These are phyloP conservation scores for Crocidura indochinensis DNA, from an alignment of 2,797 vertebrate genomes.

Conservation along the genomic window DNA sequence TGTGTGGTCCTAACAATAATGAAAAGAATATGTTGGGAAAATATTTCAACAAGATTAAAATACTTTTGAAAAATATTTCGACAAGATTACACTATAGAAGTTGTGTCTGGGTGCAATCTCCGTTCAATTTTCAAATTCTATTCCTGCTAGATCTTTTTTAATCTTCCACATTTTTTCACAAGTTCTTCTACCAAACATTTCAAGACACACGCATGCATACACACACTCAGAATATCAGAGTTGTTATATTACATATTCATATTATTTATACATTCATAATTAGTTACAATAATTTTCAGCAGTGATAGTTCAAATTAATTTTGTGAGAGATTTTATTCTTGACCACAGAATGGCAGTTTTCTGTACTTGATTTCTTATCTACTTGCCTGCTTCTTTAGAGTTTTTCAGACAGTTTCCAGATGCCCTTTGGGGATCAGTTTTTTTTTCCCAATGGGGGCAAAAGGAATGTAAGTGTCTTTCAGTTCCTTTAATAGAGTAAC, in stretches of 20 bases:
- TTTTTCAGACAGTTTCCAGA: background rate
- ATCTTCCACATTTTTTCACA: background rate
- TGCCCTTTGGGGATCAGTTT: background rate
- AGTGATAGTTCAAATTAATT: background rate
- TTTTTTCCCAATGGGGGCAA: background rate
- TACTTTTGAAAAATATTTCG: too few relatives aligned
- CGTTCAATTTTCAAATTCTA: slow-evolving; percentile 1
- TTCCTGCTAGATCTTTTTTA: background rate
- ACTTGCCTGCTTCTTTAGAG: background rate
- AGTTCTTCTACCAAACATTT: background rate
- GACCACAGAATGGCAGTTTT: background rate
- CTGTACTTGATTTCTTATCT: background rate
- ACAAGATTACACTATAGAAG: background rate
- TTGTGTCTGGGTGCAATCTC: background rate
- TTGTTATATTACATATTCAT: background rate
- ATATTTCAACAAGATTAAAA: too few relatives aligned
- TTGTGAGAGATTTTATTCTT: background rate
- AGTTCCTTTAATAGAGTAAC: background rate
- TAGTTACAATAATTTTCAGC: background rate
- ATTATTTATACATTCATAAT: background rate
- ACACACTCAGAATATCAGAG: background rate
- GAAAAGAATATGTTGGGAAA: too few relatives aligned
- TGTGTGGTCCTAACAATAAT: too few relatives aligned
- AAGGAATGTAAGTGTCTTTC: background rate
- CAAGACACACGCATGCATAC: too few relatives aligned